phyloP scores from a whole-genome alignment of 2,113 vertebrate species.

The Cavia aperea region DNA sequence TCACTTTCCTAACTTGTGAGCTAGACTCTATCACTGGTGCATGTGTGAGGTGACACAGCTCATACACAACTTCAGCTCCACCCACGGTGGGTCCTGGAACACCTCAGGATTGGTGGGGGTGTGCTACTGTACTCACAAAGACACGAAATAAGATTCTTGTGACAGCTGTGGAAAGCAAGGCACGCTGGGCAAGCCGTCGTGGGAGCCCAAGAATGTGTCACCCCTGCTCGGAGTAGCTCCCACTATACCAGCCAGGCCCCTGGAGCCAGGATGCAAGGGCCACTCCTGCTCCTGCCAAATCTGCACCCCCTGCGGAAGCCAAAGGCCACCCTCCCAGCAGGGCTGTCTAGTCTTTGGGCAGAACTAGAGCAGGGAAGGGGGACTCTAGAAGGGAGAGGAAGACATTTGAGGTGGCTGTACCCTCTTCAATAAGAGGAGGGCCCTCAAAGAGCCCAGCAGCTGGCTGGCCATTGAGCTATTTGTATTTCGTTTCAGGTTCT shows the following conservation, averaged over 20 bases:
- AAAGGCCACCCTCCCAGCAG: neutral
- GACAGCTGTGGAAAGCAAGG: neutral
- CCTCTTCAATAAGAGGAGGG: neutral
- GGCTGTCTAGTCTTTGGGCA: neutral
- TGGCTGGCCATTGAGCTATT: rapidly evolving
- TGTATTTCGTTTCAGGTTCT: neutral
- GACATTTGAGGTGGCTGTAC: rapidly evolving
- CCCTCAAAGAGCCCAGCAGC: neutral
- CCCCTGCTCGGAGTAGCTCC: neutral
- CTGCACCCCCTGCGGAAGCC: neutral
- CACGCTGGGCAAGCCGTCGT: rapidly evolving
- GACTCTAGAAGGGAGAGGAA: neutral
- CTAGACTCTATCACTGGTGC: neutral
- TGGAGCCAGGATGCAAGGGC: neutral
- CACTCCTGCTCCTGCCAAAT: neutral
- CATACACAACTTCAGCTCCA: neutral
- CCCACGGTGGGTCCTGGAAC: neutral
- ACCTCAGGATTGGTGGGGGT: neutral
- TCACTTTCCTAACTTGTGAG: neutral
- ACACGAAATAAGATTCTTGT: neutral
- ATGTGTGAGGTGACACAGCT: neutral
- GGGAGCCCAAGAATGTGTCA: rapidly evolving
- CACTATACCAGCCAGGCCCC: rapidly evolving
- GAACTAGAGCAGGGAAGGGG: no score
- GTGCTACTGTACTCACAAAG: no score